Evolutionary conservation across 2,888 invertebrate genomes (phyloP), one percentile per base, ranked within the genome.

Genomic region (Stegophylla sp.): DNA sequence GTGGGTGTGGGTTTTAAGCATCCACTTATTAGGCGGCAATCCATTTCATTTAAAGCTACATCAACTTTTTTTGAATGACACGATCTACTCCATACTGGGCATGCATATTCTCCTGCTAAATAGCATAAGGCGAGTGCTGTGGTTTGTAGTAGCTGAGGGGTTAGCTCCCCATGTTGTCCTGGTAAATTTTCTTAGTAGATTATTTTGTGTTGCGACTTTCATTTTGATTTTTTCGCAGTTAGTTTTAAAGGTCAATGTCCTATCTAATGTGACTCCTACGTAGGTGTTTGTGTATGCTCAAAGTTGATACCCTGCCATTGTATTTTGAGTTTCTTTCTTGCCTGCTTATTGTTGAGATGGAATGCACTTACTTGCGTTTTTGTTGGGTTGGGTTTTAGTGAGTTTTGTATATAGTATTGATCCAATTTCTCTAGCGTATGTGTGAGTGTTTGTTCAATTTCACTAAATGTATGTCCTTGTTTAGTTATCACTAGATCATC

Each of bases 71-170:
- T 17, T n/a, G n/a, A 17, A 51, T 72, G 72, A 63, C 63, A 23
- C n/a, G 79, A 82, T 48, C 41, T 71, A 20, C 69, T 72, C 69
- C 79, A 82, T 20, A 79, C 77, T 69, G 77, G 71, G 23, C 67
- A 26, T 26, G 83, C 76, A 56, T 77, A 82, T 23, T 82, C 82
- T 23, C 51, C 83, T 41, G 83, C 79, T 34, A 82, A 83, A 53
- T 64, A 53, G 71, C 83, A 66, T 17, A 82, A 45, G n/a, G 77
- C 66, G n/a, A 72, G 51, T 28, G 83, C 81, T 20, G 81, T 67
- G 28, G 82, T 82, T n/a, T 81, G 15, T 34, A 83, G 82, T 17
- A 76, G 72, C 9, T 45, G 5, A n/a, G 3, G 83, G 77, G 17
- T 45, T 45, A 45, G 45, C 45, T 34, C 34, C 34, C 34, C 45